Conservation (phyloP, 2,888 invertebrate species). For the Agrenia bidenticulata region DNA sequence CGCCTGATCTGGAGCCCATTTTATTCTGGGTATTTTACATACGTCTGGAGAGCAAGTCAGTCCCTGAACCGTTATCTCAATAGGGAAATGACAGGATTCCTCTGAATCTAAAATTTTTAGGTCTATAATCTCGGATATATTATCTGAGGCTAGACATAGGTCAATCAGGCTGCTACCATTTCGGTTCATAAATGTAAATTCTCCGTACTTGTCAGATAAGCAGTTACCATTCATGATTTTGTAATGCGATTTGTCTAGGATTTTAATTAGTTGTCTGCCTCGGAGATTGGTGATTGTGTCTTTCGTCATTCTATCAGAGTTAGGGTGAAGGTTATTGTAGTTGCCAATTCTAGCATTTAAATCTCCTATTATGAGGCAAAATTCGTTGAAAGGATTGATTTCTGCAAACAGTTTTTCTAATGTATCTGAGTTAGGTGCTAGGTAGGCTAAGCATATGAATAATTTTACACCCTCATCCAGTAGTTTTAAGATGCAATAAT, state of each 20-base stretch:
- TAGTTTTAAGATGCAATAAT: not conserved
- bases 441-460: not conserved
- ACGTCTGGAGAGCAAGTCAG: no score
- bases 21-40: not conserved
- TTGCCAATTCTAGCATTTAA: not conserved
- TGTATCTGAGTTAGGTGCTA: not conserved
- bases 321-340: no score
- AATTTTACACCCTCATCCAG: not conserved
- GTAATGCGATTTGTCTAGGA: not conserved
- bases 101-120: not conserved
- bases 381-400: no score
- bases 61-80: not conserved
- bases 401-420: not conserved
- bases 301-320: not conserved
- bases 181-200: slow-evolving; percentile 16
- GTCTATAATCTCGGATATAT: not conserved
- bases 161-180: slow-evolving; percentile 16
- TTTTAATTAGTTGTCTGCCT: not conserved
- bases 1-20: not conserved
- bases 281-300: not conserved
- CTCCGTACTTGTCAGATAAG: not conserved
- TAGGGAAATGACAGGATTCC: not conserved
- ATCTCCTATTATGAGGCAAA: not conserved
- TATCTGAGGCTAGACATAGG: not conserved
- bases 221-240: slow-evolving; percentile 6